Conservation (phyloP, 2,113 vertebrate genomes). For the Sinocyclocheilus maitianheensis region DNA sequence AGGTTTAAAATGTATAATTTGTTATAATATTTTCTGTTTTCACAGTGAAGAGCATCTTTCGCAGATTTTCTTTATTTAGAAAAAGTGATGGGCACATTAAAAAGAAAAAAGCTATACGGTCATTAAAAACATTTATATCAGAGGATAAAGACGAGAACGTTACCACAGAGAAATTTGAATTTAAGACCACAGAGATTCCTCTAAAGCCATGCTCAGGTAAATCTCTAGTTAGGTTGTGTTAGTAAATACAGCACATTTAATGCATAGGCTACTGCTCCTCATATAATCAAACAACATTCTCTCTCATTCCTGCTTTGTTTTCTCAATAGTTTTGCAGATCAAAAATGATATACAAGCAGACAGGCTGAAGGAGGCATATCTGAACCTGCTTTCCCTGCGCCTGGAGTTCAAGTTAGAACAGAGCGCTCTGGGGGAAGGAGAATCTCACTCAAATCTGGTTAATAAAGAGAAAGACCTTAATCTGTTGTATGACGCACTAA, state of each 20-base stretch:
- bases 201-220: constrained; percentile 70
- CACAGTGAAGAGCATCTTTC: not conserved
- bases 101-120: not conserved
- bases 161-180: not conserved
- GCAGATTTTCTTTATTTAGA: not conserved
- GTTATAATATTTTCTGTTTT: constrained; percentile 3
- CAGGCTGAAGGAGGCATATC: constrained; percentile 70
- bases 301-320: not conserved
- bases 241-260: not conserved
- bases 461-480: constrained; percentile 72
- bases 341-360: constrained; percentile 66
- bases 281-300: not conserved
- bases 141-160: not conserved
- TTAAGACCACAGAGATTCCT: constrained; percentile 56
- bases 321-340: constrained; percentile 41
- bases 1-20: not conserved
- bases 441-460: constrained; percentile 55
- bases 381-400: constrained; percentile 69
- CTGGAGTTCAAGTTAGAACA: constrained; percentile 65
- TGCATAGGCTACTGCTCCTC: not conserved
- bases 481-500: constrained; percentile 66
- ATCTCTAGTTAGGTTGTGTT: not conserved
- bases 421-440: not conserved
- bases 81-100: not conserved
- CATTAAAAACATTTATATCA: not conserved